Base-by-base conservation (phyloP, 2,113 vertebrate species). In the Pungitius pungitius region DNA sequence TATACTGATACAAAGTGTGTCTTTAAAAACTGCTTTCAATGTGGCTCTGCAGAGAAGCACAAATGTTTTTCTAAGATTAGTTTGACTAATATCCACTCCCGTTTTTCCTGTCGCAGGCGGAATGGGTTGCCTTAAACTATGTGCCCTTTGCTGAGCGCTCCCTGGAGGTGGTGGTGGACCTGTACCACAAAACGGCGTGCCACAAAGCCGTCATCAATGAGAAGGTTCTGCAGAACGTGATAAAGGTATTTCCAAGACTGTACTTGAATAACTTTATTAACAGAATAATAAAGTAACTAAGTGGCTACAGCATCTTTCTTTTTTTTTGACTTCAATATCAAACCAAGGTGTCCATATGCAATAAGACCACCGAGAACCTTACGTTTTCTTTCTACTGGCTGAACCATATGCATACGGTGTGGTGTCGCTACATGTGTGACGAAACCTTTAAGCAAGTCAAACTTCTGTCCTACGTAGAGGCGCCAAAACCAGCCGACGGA, bases 81-180 rank as follows among this genome's bases (percentile, higher is more conserved):
- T 43, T 65, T 30, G 22, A 64, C 33, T 74, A 1, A 60, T 54
- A 43, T 18, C 12, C 7, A 3, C 20, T 47, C 1, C 13, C 17
- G 12, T 37, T 26, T 58, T 26, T 49, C 12, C 11, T 73, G 27
- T 62, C n/a, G 65, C 92, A 99, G 97, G 97, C 97, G 0, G 98
- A 99, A 85, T 99, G 98, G 98, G 97, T 99, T 82, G 98, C 97
- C 84, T 92, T 99, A 95, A 99, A 99, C 94, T 99, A 99, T 0
- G 97, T 99, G 77, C 98, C 98, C 8, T 99, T 99, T 94, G 98
- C 98, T 61, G 98, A 99, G 91, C 95, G 95, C 67, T 99, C 98
- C 40, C 59, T 99, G 86, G 97, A 99, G 93, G 96, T 98, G 84
- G 93, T 99, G 86, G 96, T 97, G 87, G 97, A 99, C 88, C 94